These are phyloP conservation scores for Ferdinandea cuprea DNA, from an alignment of 2,888 invertebrate species.

Conservation along the genomic window DNA sequence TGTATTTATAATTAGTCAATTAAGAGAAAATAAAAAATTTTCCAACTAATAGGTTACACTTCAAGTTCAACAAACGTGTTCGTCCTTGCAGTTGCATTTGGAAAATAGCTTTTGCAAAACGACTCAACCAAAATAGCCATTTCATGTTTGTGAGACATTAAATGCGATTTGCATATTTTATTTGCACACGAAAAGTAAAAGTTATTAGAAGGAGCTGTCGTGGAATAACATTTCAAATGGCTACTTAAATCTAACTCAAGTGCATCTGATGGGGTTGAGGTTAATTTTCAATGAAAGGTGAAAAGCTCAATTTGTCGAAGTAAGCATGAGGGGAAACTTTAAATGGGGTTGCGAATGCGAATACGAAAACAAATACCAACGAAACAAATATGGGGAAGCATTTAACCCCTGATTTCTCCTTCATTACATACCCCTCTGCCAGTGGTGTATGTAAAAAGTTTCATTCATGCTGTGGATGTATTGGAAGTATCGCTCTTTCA, in stretches of 20 bases:
- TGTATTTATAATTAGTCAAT: slow-evolving; percentile 25
- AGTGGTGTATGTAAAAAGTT: slow-evolving; percentile 1
- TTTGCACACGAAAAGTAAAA: slow-evolving; percentile 32
- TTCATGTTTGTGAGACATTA: slow-evolving; percentile 42
- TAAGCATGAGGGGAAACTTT: slow-evolving; percentile 6
- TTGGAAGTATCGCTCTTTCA: slow-evolving; percentile 27
- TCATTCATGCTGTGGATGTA: slow-evolving; percentile 11
- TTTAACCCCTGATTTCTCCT: slow-evolving; percentile 1
- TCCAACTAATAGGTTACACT: slow-evolving; percentile 11
- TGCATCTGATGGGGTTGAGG: slow-evolving; percentile 5
- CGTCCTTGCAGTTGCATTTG: slow-evolving; percentile 18
- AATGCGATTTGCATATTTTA: slow-evolving; percentile 7
- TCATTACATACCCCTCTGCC: background rate
- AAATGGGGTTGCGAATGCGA: slow-evolving; percentile 2
- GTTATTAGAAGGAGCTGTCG: background rate
- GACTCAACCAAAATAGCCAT: slow-evolving; percentile 45
- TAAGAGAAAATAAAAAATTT: slow-evolving; percentile 1
- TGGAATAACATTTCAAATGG: background rate
- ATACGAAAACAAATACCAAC: no score
- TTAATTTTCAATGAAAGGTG: background rate
- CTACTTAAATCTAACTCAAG: background rate
- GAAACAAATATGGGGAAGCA: slow-evolving; percentile 9
- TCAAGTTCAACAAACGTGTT: slow-evolving; percentile 63
- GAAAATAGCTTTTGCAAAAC: background rate
- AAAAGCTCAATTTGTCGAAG: slow-evolving; percentile 12